Evolutionary conservation across 2,888 invertebrate species (phyloP).

Genomic region (Eumacrocentrus americanus): DNA sequence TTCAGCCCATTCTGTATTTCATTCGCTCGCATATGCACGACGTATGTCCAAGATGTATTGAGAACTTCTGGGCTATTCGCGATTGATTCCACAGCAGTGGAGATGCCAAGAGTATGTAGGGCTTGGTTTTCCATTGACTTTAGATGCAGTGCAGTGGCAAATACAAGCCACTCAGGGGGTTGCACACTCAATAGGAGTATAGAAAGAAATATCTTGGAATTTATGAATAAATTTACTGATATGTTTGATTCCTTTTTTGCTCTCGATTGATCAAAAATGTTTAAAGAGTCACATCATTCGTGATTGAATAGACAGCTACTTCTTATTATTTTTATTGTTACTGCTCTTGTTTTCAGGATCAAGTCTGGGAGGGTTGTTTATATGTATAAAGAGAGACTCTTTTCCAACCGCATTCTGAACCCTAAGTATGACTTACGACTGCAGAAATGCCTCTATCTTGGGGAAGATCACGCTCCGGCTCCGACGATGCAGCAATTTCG

Average conservation of each 20-base stretch:
- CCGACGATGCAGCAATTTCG: conserved; percentile 64
- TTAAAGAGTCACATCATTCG: conserved; percentile 2
- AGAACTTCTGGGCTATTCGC: neutral
- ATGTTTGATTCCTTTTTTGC: conserved; percentile 1
- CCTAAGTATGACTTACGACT: no score
- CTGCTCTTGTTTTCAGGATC: neutral
- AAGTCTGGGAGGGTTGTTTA: no score
- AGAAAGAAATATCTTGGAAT: neutral
- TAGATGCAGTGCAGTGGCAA: conserved; percentile 21
- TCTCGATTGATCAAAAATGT: conserved; percentile 1
- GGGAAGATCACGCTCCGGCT: conserved; percentile 68
- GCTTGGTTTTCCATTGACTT: neutral
- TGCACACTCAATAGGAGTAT: neutral
- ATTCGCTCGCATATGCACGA: conserved; percentile 2
- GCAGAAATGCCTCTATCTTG: conserved; percentile 69
- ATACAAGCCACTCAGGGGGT: conserved; percentile 11
- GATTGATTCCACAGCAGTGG: conserved; percentile 10
- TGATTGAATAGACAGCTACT: conserved; percentile 1
- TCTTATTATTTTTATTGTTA: neutral
- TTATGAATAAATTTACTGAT: conserved; percentile 18
- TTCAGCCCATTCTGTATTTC: neutral
- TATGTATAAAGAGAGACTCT: no score
- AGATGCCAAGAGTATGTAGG: neutral
- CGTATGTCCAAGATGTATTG: conserved; percentile 17
- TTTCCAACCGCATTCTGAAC: no score